Conservation (phyloP, 1,140 invertebrate species). For the Pachyrhynchus sulphureomaculatus region DNA sequence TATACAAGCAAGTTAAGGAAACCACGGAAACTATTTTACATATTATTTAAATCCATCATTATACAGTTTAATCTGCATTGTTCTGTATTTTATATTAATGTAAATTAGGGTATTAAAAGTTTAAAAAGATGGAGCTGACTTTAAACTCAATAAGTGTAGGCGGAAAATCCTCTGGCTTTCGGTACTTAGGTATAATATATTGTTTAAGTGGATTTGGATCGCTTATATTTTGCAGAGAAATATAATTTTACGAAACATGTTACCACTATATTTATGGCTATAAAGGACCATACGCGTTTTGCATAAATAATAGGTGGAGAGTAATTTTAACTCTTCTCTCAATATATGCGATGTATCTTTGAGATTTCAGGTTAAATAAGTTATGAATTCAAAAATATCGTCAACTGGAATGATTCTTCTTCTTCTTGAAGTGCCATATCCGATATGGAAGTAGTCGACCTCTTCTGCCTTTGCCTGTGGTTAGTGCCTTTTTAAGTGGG, state of each 20-base stretch:
- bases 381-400: too few relatives aligned
- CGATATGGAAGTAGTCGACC: too few relatives aligned
- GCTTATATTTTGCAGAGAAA: not conserved
- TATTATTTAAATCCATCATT: slow-evolving; percentile 17
- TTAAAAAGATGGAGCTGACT: slow-evolving; percentile 11
- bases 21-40: slow-evolving; percentile 58
- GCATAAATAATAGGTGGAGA: too few relatives aligned
- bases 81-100: slow-evolving; percentile 17
- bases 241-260: not conserved
- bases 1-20: too few relatives aligned
- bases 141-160: slow-evolving; percentile 14
- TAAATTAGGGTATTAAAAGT: slow-evolving; percentile 26
- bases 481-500: too few relatives aligned
- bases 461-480: too few relatives aligned
- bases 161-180: slow-evolving; percentile 9
- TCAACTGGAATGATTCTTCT: too few relatives aligned
- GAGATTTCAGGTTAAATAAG: too few relatives aligned
- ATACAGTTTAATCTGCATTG: slow-evolving; percentile 11
- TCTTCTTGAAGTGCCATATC: too few relatives aligned
- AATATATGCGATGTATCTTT: too few relatives aligned
- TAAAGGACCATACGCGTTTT: too few relatives aligned
- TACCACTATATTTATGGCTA: not conserved
- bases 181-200: slow-evolving; percentile 1
- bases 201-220: slow-evolving; percentile 1
- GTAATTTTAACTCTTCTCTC: too few relatives aligned